Conservation (phyloP, 2,797 vertebrate genomes). For the Falco cherrug region DNA sequence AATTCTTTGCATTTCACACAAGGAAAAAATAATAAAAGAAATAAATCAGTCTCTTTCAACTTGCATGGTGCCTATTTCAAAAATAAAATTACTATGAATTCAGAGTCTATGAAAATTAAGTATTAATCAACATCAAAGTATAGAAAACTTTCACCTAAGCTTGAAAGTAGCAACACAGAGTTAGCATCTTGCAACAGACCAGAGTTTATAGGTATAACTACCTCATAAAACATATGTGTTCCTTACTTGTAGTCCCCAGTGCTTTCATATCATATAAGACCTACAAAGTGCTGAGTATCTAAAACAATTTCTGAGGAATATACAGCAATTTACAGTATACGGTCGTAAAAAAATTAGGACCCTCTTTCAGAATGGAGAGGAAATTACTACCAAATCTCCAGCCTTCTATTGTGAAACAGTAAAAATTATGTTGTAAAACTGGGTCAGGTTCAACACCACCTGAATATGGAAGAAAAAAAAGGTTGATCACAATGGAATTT, state of each 20-base stretch:
- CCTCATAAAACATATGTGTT: neutral
- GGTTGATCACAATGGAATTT: neutral
- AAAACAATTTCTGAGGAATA: neutral
- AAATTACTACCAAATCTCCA: neutral
- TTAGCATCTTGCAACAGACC: neutral
- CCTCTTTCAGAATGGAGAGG: neutral
- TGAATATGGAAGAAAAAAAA: neutral
- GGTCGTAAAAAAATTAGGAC: neutral
- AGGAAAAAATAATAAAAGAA: slow-evolving; percentile 48
- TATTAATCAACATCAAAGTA: slow-evolving; percentile 52
- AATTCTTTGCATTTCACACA: slow-evolving; percentile 25
- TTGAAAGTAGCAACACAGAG: neutral
- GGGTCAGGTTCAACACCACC: neutral
- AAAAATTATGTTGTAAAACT: neutral
- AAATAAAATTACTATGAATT: slow-evolving; percentile 32
- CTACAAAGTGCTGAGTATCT: neutral
- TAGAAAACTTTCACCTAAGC: slow-evolving; percentile 30
- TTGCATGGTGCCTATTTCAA: neutral
- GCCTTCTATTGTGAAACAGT: neutral
- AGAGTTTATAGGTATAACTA: neutral
- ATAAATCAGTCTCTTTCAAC: slow-evolving; percentile 55
- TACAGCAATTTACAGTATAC: neutral
- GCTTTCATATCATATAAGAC: neutral
- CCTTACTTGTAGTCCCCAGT: neutral
- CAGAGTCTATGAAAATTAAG: slow-evolving; percentile 48